Evolutionary conservation across 2,888 invertebrate species (phyloP).

Genomic region (Caenorhabditis zanzibari): DNA sequence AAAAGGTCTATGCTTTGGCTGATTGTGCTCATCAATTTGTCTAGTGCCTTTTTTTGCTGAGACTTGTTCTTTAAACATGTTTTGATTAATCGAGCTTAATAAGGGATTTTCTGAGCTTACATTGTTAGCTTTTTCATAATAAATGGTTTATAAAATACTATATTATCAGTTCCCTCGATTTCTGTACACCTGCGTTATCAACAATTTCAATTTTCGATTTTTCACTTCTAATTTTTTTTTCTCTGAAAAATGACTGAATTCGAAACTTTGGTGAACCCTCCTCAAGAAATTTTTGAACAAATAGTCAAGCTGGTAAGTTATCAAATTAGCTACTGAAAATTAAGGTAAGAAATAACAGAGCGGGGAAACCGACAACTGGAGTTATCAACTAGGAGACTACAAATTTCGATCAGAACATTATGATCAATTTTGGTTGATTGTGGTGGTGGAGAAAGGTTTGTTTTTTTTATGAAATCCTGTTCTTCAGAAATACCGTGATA

Average conservation of each 20-base stretch:
- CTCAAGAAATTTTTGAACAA: slow-evolving; percentile 56
- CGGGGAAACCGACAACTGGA: slow-evolving; percentile 64
- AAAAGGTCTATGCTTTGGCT: slow-evolving; percentile 57
- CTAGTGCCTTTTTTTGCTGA: slow-evolving; percentile 11
- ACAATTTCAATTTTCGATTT: neutral
- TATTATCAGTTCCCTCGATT: too few relatives aligned
- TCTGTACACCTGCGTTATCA: too few relatives aligned
- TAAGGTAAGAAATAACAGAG: too few relatives aligned
- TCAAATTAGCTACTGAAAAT: too few relatives aligned
- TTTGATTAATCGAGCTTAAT: neutral
- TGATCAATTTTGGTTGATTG: slow-evolving; percentile 61
- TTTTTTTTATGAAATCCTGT: neutral
- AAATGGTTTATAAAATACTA: too few relatives aligned
- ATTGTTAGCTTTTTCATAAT: too few relatives aligned
- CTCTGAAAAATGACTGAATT: neutral
- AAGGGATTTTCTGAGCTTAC: too few relatives aligned
- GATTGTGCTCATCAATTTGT: slow-evolving; percentile 70
- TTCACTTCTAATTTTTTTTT: neutral
- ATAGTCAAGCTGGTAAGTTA: slow-evolving; percentile 47
- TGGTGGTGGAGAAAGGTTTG: slow-evolving; percentile 62
- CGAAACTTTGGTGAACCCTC: neutral
- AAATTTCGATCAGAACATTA: slow-evolving; percentile 59
- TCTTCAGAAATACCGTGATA: too few relatives aligned
- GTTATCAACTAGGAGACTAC: slow-evolving; percentile 57
- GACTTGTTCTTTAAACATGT: neutral